These are phyloP conservation scores for Drosophila saltans DNA, from an alignment of 1,140 invertebrate species.

Conservation along the genomic window DNA sequence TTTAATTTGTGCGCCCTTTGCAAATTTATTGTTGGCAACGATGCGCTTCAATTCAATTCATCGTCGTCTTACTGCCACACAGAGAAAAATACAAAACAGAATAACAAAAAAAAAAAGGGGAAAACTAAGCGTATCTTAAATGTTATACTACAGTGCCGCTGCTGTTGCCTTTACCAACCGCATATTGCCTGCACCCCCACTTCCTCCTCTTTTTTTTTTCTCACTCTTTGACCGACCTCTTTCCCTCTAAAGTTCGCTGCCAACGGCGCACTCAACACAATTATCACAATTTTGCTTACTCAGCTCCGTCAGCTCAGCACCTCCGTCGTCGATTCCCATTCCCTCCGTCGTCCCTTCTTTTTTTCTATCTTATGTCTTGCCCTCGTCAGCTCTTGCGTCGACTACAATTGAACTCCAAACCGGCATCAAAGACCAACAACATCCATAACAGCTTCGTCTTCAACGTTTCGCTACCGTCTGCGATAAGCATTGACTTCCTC, in stretches of 20 bases:
- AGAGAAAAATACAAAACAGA: constrained; percentile 22
- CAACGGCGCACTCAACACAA: constrained; percentile 70
- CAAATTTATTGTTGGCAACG: constrained; percentile 61
- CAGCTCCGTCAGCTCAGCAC: constrained; percentile 69
- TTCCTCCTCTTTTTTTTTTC: background rate
- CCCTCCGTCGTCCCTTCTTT: background rate
- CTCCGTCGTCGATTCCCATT: constrained; percentile 22
- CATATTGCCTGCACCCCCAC: background rate
- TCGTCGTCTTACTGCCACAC: constrained; percentile 31
- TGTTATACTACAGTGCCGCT: constrained; percentile 63
- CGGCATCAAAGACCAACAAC: constrained; percentile 58
- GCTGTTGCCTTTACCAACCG: constrained; percentile 19
- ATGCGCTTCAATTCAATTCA: constrained; percentile 67
- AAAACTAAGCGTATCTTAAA: constrained; percentile 60
- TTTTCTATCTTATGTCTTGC: background rate
- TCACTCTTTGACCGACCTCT: constrained; percentile 17
- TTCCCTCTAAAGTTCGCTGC: constrained; percentile 31
- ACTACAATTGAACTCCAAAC: constrained; percentile 46
- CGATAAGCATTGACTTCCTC: constrained; percentile 78
- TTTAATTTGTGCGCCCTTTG: constrained; percentile 44
- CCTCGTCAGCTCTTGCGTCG: background rate
- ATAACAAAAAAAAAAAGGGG: constrained; percentile 12
- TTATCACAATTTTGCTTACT: constrained; percentile 81
- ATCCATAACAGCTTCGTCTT: constrained; percentile 22
- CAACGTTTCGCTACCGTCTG: constrained; percentile 51